These are phyloP conservation scores for Diplolepis rosae DNA, from an alignment of 2,888 invertebrate species.

Conservation along the genomic window DNA sequence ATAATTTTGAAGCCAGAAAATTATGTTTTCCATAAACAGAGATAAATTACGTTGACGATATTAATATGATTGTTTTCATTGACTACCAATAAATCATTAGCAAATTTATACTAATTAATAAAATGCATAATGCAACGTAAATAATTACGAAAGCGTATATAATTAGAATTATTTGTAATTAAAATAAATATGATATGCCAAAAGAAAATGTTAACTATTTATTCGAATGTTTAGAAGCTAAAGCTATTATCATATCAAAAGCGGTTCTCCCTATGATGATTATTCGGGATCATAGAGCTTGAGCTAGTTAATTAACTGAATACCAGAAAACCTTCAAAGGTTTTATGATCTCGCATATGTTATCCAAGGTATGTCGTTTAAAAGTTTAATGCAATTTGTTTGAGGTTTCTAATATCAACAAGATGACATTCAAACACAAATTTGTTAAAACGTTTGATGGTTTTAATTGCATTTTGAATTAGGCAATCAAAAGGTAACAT, in stretches of 20 bases:
- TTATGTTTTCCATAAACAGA: too few species aligned
- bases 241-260: background rate
- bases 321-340: background rate
- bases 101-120: too few species aligned
- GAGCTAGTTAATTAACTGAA: conserved; percentile 4
- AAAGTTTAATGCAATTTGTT: background rate
- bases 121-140: too few species aligned
- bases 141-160: too few species aligned
- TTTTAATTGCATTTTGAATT: background rate
- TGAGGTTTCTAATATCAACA: conserved; percentile 12
- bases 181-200: too few species aligned
- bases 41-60: too few species aligned
- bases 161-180: too few species aligned
- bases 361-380: background rate
- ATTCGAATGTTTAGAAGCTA: background rate
- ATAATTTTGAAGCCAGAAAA: too few species aligned
- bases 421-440: background rate
- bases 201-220: too few species aligned
- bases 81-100: too few species aligned
- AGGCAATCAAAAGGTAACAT: too few species aligned
- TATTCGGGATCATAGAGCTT: background rate
- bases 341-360: background rate
- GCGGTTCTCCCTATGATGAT: background rate
- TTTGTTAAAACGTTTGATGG: background rate
- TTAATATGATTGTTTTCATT: too few species aligned